Evolutionary conservation across 2,113 vertebrate species (phyloP), one percentile per base, ranked within the genome.

Genomic region (Saiga tatarica): DNA sequence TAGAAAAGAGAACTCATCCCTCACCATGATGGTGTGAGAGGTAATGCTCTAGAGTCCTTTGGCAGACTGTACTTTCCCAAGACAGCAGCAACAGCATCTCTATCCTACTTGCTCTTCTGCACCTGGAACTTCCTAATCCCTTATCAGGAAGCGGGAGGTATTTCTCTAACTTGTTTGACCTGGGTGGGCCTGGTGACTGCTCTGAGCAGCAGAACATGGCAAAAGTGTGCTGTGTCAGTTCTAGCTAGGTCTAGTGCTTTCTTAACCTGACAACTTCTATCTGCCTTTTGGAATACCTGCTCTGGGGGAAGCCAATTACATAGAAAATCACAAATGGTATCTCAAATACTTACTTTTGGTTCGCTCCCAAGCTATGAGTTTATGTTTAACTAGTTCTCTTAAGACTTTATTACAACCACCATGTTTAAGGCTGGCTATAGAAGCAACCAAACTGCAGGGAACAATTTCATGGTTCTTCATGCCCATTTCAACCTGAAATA

Each of bases 391-490:
- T 42, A 99, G 96, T 96, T 99, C 99, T 98, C 99, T 98, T 97
- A 99, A 98, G 95, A 99, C 96, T 98, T 99, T 99, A 98, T 99
- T 99, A 98, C 99, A 99, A 82, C 99, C 99, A 7, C 99, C 99
- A 1, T 99, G 99, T 98, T 99, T 99, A 93, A 99, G 99, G 96
- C 99, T 99, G n/a, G 99, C 99, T 96, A 99, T 99, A 28, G 99
- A 99, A 50, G 99, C 99, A 91, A 99, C 98, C 76, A 99, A 99
- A 98, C 99, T 99, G 84, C 99, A 98, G 60, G 99, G 99, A 85
- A 99, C 99, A 45, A 99, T 99, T 98, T 99, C 99, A 97, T 99
- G 99, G 98, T 99, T 99, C 98, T 99, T 99, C 99, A 99, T 99
- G 52, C 99, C 99, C 99, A 99, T 99, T 99, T 99, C 99, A 97